Evolutionary conservation across 2,113 vertebrate species (phyloP), one percentile per base, ranked within the genome.

Genomic region (Hoplias malabaricus): DNA sequence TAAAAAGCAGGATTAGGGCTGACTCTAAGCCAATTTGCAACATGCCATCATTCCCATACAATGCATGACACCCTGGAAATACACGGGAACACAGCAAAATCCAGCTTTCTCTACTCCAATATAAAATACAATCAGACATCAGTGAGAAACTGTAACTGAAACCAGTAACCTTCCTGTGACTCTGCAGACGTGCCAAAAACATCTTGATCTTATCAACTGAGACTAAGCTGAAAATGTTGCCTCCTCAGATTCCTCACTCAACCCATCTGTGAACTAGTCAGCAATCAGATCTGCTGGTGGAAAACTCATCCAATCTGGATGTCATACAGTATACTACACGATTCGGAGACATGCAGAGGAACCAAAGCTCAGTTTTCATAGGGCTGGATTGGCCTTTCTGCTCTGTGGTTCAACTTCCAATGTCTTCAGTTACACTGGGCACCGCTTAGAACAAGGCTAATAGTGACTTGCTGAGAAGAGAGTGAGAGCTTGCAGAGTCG

Each of bases 401-500:
- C 46, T 36, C 57, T 33, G 6, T 16, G 40, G 50, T 61, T 77
- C 27, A 73, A 59, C 70, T 73, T 61, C 46, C 56, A 48, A 38
- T 77, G 48, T 66, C 25, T 38, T 33, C 69, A 66, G 48, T 65
- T 62, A 57, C 73, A 48, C 19, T 50, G 23, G 23, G 19, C 43
- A 61, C 68, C 16, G 25, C 50, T 66, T 36, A 54, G 56, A 40
- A 65, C 36, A 75, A 56, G 66, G 40, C n/a, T 42, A 48, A 19
- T 71, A 3, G 19, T n/a, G 31, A 63, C 33, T 34, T 36, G 33
- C 16, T 21, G 6, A 36, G 73, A 2, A 67, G 68, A 50, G 46
- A 59, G 79, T 71, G 43, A 76, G 34, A 57, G 48, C 31, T 21
- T 76, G 53, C n/a, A 43, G 36, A 31, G 36, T 16, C 40, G 13